Percentiles rank a stretch among this genome's conserved stretches.
These are phyloP conservation scores for Eulemur mongoz DNA, from an alignment of 2,797 vertebrate species.

Conservation along the genomic window DNA sequence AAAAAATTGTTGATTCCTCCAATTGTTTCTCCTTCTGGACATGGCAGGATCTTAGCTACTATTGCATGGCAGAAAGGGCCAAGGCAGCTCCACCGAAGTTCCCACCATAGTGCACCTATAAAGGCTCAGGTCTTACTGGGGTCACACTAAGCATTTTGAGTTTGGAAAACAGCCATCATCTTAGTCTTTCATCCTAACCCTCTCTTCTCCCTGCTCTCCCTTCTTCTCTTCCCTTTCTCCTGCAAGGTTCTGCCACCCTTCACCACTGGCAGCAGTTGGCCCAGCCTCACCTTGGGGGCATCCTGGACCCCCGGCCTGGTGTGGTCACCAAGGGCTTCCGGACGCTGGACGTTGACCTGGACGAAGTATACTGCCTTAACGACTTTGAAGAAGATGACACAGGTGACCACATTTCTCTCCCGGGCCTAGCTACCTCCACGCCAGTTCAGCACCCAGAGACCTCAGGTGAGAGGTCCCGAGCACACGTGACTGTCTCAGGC, in stretches of 20 bases:
- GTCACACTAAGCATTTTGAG: accelerated
- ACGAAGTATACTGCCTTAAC: conserved; percentile 97
- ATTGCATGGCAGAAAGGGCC: not conserved
- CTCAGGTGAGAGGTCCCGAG: conserved; percentile 92
- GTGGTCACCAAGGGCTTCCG: conserved; percentile 99
- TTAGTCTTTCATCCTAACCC: not conserved
- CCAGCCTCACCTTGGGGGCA: conserved; percentile 96
- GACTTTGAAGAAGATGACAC: conserved; percentile 97
- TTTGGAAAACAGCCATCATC: not conserved
- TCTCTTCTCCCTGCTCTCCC: not conserved
- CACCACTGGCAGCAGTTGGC: conserved; percentile 99
- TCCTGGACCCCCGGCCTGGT: conserved; percentile 95
- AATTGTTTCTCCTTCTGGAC: accelerated
- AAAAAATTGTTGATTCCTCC: not conserved
- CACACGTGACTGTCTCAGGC: conserved; percentile 87
- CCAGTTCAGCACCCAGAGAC: conserved; percentile 92
- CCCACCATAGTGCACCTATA: accelerated
- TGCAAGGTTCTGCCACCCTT: conserved; percentile 96
- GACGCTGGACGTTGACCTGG: conserved; percentile 94
- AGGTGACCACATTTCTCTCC: conserved; percentile 89
- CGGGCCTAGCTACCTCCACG: conserved; percentile 88
- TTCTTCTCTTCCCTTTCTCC: not conserved
- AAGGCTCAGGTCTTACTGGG: not conserved
- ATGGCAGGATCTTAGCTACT: not conserved
- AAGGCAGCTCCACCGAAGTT: accelerated